These are phyloP conservation scores for Euzetes globulus DNA, from an alignment of 2,888 invertebrate species.

Conservation along the genomic window DNA sequence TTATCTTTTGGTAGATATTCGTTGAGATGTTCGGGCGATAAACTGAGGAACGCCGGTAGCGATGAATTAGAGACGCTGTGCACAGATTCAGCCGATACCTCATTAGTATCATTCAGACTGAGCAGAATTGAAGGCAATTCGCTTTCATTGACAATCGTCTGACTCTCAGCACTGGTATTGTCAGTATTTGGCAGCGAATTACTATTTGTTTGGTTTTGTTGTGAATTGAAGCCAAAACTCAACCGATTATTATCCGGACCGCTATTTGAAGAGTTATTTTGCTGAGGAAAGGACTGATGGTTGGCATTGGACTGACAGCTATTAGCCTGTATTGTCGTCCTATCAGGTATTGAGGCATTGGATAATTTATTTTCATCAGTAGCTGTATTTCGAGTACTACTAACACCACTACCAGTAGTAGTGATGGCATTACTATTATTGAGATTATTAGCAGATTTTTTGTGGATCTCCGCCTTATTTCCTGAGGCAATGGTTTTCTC, in stretches of 20 bases:
- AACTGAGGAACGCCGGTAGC: constrained; percentile 30
- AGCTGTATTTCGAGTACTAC: neutral
- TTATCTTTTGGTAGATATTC: constrained; percentile 26
- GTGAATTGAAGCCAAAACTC: neutral
- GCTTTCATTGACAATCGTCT: neutral
- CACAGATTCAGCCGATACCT: constrained; percentile 28
- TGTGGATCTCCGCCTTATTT: constrained; percentile 12
- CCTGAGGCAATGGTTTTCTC: constrained; percentile 7
- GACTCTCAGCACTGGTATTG: neutral
- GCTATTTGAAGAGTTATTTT: neutral
- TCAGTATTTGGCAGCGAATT: neutral
- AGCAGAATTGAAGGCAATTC: constrained; percentile 27
- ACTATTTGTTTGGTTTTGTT: neutral
- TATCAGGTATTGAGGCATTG: neutral
- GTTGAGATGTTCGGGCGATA: constrained; percentile 30
- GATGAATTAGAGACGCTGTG: constrained; percentile 30
- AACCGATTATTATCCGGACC: neutral
- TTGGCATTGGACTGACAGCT: neutral
- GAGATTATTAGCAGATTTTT: neutral
- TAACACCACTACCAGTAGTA: neutral
- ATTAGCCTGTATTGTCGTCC: neutral
- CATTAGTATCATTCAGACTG: constrained; percentile 26
- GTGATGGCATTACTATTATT: neutral
- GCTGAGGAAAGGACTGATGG: neutral
- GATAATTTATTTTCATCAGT: neutral